A percentile compares a stretch with the other conserved stretches of the same genome.
phyloP scores from a whole-genome alignment of 2,113 vertebrate species.

The Heterotis niloticus region DNA sequence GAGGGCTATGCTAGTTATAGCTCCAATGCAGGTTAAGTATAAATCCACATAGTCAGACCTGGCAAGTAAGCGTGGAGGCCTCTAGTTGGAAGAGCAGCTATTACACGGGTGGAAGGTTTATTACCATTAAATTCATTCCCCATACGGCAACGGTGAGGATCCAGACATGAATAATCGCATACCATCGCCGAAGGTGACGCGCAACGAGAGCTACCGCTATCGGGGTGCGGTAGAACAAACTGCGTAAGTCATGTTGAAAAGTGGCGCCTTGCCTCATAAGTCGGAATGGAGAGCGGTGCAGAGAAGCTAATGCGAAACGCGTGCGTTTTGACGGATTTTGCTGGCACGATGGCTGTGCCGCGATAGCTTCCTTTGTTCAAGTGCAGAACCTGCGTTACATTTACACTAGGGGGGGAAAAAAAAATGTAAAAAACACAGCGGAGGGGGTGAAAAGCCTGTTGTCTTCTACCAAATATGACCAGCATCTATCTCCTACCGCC shows the following conservation, averaged over 20 bases:
- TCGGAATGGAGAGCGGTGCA: background rate
- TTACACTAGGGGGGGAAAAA: background rate
- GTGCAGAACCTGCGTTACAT: background rate
- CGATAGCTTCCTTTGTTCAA: background rate
- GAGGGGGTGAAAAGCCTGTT: background rate
- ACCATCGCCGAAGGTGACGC: background rate
- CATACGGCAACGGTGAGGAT: background rate
- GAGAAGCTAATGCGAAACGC: background rate
- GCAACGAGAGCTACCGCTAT: background rate
- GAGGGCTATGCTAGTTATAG: constrained; percentile 9
- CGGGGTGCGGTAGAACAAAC: constrained; percentile 12
- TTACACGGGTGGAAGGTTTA: constrained; percentile 6
- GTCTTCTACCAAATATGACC: background rate
- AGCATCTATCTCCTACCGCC: background rate
- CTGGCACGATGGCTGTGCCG: background rate
- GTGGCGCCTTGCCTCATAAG: background rate
- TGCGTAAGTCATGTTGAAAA: background rate
- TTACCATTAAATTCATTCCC: background rate
- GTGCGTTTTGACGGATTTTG: background rate
- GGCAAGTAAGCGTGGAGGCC: background rate
- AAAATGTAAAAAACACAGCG: background rate
- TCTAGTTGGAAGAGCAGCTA: background rate
- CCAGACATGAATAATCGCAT: constrained; percentile 1
- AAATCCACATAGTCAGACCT: background rate
- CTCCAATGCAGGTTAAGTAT: background rate